Evolutionary conservation across 2,113 vertebrate species (phyloP), one percentile per base, ranked within the genome.

Genomic region (Calidris pygmaea): DNA sequence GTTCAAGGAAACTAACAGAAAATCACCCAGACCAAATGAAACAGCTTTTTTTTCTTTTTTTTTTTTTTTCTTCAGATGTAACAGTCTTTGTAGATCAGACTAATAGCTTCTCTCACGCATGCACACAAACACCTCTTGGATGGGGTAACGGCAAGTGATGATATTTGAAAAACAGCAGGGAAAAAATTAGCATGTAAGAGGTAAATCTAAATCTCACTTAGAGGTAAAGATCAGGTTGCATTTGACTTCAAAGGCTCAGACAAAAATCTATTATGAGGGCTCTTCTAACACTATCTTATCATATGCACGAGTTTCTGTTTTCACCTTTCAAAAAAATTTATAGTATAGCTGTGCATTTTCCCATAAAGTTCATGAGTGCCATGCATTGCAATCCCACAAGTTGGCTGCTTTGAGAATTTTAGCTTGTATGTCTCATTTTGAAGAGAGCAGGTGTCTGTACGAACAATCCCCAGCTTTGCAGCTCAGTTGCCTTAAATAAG

Each of bases 191-290:
- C 2, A 2, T 53, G 32, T 63, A 62, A 89, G 41, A 87, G 13
- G 26, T 80, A 89, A 93, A 93, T 59, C 92, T 59, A 92, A 90
- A 92, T 74, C 59, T 96, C 39, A 90, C 41, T 93, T 85, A 50
- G 34, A 96, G 48, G 35, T 83, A 79, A 88, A 86, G 55, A 93
- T 90, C 68, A 92, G 72, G 45, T 24, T 71, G 67, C 56, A 94
- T 90, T 73, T 96, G 65, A 68, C 35, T 93, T 95, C 85, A 92
- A 90, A 93, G 32, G 7, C n/a, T 14, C 29, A 50, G 80, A 90
- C 39, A 90, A 93, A 95, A 96, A 89, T 93, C 72, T 81, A 83
- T 74, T 71, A 92, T 81, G 93, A 97, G 55, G 30, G 29, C n/a
- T 92, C 47, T 76, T 88, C 90, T 80, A 77, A 43, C 20, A 14